These are phyloP conservation scores for Rhagophthalmus giganteus DNA, from an alignment of 2,888 invertebrate species.

Conservation along the genomic window DNA sequence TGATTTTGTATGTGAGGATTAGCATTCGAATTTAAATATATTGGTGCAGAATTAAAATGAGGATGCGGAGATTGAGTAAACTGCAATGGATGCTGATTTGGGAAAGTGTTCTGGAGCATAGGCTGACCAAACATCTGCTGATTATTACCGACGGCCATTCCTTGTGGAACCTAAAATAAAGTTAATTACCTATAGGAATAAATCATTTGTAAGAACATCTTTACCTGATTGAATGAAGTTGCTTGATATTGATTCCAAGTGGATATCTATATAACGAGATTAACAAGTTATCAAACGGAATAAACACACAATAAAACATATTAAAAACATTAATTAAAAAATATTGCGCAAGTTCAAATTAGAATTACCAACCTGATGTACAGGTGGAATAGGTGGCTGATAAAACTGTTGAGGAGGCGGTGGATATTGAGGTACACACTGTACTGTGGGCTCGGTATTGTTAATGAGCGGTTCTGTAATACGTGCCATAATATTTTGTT, in stretches of 20 bases:
- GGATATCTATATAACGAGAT: slow-evolving; percentile 7
- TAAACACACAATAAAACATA: no score
- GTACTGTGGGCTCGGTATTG: slow-evolving; percentile 7
- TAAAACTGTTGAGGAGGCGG: slow-evolving; percentile 12
- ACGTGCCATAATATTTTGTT: slow-evolving; percentile 12
- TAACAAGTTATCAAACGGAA: no score
- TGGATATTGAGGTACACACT: slow-evolving; percentile 14
- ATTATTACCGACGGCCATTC: slow-evolving; percentile 8
- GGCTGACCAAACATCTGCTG: slow-evolving; percentile 19
- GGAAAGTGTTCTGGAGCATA: no score
- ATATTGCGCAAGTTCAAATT: no score
- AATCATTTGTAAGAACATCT: neutral
- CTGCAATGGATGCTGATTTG: no score
- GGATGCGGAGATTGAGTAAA: no score
- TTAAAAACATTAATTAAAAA: no score
- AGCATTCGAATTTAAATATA: no score
- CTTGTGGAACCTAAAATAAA: slow-evolving; percentile 23
- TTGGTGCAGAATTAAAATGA: no score
- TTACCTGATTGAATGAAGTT: slow-evolving; percentile 19
- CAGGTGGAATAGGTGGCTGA: slow-evolving; percentile 14
- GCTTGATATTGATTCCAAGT: slow-evolving; percentile 19
- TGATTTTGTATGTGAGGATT: slow-evolving; percentile 8
- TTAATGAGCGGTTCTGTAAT: slow-evolving; percentile 33
- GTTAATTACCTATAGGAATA: neutral
- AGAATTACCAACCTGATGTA: slow-evolving; percentile 15